Base-by-base conservation (phyloP, 1,140 invertebrate species). In the Drosophila ficusphila region DNA sequence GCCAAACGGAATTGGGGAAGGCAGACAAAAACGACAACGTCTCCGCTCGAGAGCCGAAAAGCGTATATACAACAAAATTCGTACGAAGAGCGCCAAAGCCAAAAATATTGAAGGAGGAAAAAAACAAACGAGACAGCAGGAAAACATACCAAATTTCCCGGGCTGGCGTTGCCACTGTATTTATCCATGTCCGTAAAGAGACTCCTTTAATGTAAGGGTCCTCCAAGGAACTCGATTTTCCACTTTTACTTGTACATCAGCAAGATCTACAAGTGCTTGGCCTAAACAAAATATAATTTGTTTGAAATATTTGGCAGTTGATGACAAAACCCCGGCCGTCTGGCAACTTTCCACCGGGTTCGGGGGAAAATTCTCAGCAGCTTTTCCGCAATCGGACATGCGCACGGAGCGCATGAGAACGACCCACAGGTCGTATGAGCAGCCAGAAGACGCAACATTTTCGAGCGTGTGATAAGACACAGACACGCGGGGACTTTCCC, bases 21-120 rank as follows among this genome's bases (percentile, higher is more conserved):
- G 76, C 79, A 72, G 76, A 64, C 69, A 61, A 70, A 48, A 44
- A 73, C 77, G 58, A 86, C 81, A 71, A 88, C 82, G 78, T 88
- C 69, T 68, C 82, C 68, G 83, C 64, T 86, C 82, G 82, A 82
- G 68, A 88, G 74, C 73, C 82, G 74, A 86, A 86, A 86, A 86
- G 73, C 82, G 82, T 86, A 78, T 86, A 88, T 88, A 86, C 83
- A 88, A 88, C 76, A 76, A 82, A 71, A 78, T 88, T 88, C 71
- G 23, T 27, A 27, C 44, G 53, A 49, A 67, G 57, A 77, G 81
- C 64, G 79, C 62, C 67, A 58, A 69, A 69, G 57, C 74, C 70
- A 52, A 57, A 39, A 53, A 48, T 21, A 25, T 47, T 47, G 27
- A 62, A 27, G 23, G 12, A 68, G 8, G 23, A 42, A 42, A 21